phyloP scores from a whole-genome alignment of 1,140 invertebrate species.

The Littorina saxatilis region DNA sequence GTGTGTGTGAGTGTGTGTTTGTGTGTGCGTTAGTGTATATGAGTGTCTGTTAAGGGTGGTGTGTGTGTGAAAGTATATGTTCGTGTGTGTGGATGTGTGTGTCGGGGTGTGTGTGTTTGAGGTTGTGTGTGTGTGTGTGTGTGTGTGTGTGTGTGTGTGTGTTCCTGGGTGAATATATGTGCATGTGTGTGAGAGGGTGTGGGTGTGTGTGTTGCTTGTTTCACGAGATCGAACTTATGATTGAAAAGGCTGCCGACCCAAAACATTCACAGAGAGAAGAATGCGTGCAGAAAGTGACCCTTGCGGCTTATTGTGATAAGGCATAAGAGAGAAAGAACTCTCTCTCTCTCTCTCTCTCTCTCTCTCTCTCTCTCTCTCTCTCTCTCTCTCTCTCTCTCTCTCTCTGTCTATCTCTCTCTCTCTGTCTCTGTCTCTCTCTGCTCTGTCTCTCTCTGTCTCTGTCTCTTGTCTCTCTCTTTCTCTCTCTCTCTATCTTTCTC shows the following conservation, averaged over 20 bases:
- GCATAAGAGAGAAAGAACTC: too few species aligned
- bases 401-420: too few species aligned
- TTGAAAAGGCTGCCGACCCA: too few species aligned
- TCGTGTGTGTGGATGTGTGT: not conserved
- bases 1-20: slow-evolving; percentile 8
- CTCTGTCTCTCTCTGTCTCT: too few species aligned
- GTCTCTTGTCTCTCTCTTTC: too few species aligned
- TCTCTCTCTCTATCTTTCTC: too few species aligned
- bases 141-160: not conserved
- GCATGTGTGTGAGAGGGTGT: not conserved
- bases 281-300: too few species aligned
- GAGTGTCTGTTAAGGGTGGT: not conserved
- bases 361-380: not conserved
- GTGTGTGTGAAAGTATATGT: not conserved
- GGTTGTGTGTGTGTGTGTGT: not conserved
- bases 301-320: too few species aligned
- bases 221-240: too few species aligned
- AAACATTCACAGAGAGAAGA: too few species aligned
- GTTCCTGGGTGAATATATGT: not conserved
- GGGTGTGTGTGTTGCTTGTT: not conserved
- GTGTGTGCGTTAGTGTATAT: not conserved
- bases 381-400: too few species aligned
- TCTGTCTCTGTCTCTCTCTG: too few species aligned
- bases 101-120: not conserved
- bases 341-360: not conserved